A percentile compares a stretch with the other conserved stretches of the same genome.
Evolutionary conservation across 2,797 vertebrate species (phyloP).

Genomic region (Darevskia nairensis): DNA sequence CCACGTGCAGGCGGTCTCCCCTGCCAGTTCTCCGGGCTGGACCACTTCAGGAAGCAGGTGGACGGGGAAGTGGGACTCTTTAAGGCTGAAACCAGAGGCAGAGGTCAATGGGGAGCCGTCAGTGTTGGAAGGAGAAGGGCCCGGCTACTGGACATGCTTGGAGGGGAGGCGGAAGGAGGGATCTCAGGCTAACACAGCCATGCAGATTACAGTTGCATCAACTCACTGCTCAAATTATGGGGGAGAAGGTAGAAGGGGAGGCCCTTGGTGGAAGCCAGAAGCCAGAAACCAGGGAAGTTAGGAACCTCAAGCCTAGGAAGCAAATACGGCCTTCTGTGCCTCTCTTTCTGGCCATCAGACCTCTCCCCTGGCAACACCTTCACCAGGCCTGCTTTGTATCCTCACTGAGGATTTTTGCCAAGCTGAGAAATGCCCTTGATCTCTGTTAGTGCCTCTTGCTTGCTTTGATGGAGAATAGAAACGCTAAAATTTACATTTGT

Average conservation of each 20-base stretch:
- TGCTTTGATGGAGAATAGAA: no score
- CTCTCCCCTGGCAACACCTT: no score
- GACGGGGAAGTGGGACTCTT: slow-evolving; percentile 85
- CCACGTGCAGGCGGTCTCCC: slow-evolving; percentile 84
- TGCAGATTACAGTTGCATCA: neutral
- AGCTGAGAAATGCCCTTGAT: no score
- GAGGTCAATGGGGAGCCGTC: neutral
- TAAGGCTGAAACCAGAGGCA: slow-evolving; percentile 83
- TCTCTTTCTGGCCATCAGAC: no score
- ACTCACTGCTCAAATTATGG: neutral
- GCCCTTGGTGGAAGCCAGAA: neutral
- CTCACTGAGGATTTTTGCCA: no score
- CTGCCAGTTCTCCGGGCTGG: slow-evolving; percentile 84
- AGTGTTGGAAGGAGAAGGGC: accelerated
- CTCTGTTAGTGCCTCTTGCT: no score
- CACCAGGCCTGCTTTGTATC: no score
- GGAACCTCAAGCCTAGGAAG: no score
- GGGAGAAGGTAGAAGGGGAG: neutral
- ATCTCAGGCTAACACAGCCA: slow-evolving; percentile 1
- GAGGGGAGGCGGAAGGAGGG: no score
- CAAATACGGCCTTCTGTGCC: no score
- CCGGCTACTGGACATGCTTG: neutral
- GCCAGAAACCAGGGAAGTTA: no score
- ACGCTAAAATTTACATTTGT: no score
- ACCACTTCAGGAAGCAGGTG: slow-evolving; percentile 86